Percentiles rank a stretch among this genome's conserved stretches.
phyloP scores from a whole-genome alignment of 1,140 invertebrate species.

The Leptinotarsa texana region DNA sequence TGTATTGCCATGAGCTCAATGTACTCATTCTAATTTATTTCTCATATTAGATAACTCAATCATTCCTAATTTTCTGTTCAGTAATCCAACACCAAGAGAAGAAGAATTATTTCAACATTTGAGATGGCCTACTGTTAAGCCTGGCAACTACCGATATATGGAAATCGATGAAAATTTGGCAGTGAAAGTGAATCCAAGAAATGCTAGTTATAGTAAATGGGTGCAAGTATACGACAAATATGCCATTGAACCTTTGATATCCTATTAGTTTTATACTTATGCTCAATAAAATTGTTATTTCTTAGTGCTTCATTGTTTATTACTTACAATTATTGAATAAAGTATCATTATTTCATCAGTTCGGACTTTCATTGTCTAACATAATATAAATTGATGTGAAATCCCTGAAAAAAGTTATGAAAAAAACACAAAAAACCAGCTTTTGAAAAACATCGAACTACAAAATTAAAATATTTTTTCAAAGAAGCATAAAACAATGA shows the following conservation, averaged over 20 bases:
- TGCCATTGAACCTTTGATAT: conserved; percentile 10
- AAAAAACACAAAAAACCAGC: too few species aligned
- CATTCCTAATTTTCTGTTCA: neutral
- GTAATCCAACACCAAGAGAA: conserved; percentile 18
- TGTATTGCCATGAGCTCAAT: neutral
- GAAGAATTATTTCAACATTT: conserved; percentile 13
- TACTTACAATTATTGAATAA: too few species aligned
- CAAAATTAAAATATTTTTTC: too few species aligned
- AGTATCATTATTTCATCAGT: too few species aligned
- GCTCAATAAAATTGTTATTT: too few species aligned
- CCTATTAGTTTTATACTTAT: neutral
- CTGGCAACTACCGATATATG: conserved; percentile 7
- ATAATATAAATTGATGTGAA: too few species aligned
- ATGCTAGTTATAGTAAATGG: neutral
- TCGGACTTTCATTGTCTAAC: too few species aligned
- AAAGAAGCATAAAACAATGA: too few species aligned
- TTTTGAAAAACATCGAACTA: too few species aligned
- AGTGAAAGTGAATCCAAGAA: conserved; percentile 2
- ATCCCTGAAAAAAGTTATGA: too few species aligned
- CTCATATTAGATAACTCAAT: neutral
- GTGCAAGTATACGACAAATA: conserved; percentile 9
- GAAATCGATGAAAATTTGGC: conserved; percentile 3
- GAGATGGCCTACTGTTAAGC: neutral
- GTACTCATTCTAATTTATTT: too few species aligned
- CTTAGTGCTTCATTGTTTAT: too few species aligned